Conservation (phyloP, 2,888 invertebrate species). For the Rotaria magnacalcarata region DNA sequence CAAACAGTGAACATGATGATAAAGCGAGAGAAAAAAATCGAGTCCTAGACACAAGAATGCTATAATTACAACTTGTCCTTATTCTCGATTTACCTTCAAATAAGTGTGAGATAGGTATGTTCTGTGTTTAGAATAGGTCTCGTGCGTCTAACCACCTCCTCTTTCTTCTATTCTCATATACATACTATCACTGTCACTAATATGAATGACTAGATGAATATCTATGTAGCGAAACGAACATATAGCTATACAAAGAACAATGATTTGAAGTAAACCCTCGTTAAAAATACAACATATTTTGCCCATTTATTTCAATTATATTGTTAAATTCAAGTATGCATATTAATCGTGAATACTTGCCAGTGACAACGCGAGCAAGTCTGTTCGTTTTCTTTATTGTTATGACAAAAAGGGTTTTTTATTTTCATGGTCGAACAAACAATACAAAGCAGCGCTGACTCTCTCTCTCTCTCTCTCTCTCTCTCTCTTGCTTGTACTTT, state of each 20-base stretch:
- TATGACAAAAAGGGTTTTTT: neutral
- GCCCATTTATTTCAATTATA: no score
- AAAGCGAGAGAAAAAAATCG: neutral
- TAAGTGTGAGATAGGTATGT: neutral
- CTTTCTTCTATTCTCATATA: neutral
- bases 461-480: neutral
- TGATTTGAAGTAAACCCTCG: neutral
- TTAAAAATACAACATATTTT: neutral
- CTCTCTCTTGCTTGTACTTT: neutral
- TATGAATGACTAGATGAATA: neutral
- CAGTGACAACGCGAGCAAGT: neutral
- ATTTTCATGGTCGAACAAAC: neutral
- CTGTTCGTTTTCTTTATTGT: neutral
- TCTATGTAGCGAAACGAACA: neutral
- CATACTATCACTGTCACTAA: neutral
- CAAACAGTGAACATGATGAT: neutral
- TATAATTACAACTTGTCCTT: constrained; percentile 7
- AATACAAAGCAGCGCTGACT: neutral
- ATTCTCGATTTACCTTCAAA: constrained; percentile 14
- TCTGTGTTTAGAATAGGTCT: neutral
- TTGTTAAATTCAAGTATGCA: no score
- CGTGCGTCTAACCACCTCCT: neutral
- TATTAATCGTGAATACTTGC: neutral
- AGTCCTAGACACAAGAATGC: neutral
- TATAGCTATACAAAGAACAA: neutral